Evolutionary conservation across 1,140 invertebrate genomes (phyloP).

Genomic region (Colletes latitarsis): DNA sequence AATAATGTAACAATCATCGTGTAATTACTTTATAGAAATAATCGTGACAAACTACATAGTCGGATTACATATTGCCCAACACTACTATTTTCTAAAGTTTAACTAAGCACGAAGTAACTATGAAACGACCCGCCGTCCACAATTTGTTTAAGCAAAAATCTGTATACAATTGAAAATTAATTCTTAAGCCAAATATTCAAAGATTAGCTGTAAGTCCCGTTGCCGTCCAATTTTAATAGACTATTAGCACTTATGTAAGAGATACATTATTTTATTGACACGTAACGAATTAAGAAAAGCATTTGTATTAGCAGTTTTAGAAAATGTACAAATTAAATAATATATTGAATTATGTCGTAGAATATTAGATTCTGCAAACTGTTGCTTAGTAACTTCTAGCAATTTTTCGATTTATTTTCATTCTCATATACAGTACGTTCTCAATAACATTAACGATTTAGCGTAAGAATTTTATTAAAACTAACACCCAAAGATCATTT

Average conservation of each 20-base stretch:
- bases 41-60: too few relatives aligned
- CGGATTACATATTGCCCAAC: too few relatives aligned
- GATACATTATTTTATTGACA: not conserved
- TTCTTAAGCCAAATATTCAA: constrained; percentile 26
- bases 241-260: not conserved
- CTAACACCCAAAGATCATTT: constrained; percentile 19
- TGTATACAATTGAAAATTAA: not conserved
- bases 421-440: not conserved
- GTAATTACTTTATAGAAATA: too few relatives aligned
- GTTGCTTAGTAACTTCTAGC: not conserved
- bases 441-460: not conserved
- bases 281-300: not conserved
- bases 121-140: not conserved
- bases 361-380: not conserved
- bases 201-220: constrained; percentile 19
- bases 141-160: not conserved
- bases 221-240: constrained; percentile 5
- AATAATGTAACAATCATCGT: too few relatives aligned
- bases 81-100: not conserved
- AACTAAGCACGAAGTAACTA: constrained; percentile 7
- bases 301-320: constrained; percentile 4
- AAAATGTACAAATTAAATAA: constrained; percentile 18
- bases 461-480: not conserved
- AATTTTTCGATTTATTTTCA: not conserved
- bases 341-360: not conserved